Evolutionary conservation across 1,140 invertebrate genomes (phyloP), one percentile per base, ranked within the genome.

Genomic region (Lasioglossum baleicum): DNA sequence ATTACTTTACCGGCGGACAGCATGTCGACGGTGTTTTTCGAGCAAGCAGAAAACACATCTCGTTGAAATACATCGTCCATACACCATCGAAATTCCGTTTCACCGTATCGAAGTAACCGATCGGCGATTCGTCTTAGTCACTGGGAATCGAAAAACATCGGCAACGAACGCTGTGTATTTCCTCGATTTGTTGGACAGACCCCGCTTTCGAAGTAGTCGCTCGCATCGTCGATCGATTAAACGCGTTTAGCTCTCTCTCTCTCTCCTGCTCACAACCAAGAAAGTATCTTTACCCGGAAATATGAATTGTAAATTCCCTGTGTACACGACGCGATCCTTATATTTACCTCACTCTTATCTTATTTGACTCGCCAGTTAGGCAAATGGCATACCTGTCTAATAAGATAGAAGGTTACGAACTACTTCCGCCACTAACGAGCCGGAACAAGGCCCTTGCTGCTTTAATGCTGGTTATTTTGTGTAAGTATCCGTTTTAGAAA

Each of bases 71-170:
- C 51, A 72, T 17, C 15, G 22, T 40, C 35, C 48, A 26, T 65
- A 58, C 40, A 26, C 51, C 35, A 56, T 80, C 20, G 63, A 80
- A 80, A 80, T 80, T 61, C 64, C 40, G 63, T 15, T 60, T n/a
- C 15, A 20, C 56, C 35, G 53, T 80, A 72, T 80, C 71, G 56
- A 13, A 40, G 63, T 40, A 10, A 67, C 35, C 77, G 51, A 80
- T 80, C 77, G 71, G 31, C 71, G 70, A 80, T 80, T 51, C 71
- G 71, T 80, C 71, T 75, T 75, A 75, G 70, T 80, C 77, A 80
- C n/a, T 20, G 72, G 40, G 42, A 67, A 67, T 60, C 40, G 71
- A 61, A 60, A 51, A 80, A 80, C 64, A 80, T 75, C 53, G 77
- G 61, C n/a, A 67, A 48, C 63, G 13, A 44, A 6, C 22, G 17